Evolutionary conservation across 1,140 invertebrate genomes (phyloP).

Genomic region (Calephelis nemesis): DNA sequence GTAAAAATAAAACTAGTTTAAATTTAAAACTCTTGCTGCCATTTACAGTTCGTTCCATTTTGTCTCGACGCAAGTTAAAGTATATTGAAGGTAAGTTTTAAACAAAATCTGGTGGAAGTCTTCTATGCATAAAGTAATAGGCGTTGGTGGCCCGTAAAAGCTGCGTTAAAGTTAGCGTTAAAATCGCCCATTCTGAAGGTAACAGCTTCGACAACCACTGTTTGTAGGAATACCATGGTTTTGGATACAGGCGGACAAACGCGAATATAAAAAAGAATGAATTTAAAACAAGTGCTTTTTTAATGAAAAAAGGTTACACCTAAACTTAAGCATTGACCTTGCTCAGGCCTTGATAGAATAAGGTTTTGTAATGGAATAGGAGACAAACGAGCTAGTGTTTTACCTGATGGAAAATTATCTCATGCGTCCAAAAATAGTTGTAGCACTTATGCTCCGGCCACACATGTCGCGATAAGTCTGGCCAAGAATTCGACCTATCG

Average conservation of each 20-base stretch:
- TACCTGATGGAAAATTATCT: too few species aligned
- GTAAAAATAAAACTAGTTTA: too few species aligned
- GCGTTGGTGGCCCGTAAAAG: slow-evolving; percentile 35
- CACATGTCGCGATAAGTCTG: too few species aligned
- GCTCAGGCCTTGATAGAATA: too few species aligned
- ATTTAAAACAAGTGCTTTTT: background rate
- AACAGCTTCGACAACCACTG: slow-evolving; percentile 43
- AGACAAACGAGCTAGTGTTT: too few species aligned
- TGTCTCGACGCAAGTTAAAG: slow-evolving; percentile 28
- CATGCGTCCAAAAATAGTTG: too few species aligned
- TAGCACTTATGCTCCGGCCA: too few species aligned
- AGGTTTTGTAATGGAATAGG: too few species aligned
- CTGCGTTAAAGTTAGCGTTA: slow-evolving; percentile 40
- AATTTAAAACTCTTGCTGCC: slow-evolving; percentile 15
- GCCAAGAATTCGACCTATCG: too few species aligned
- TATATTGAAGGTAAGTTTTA: slow-evolving; percentile 20
- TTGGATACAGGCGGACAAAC: background rate
- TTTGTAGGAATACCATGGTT: slow-evolving; percentile 20
- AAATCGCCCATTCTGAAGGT: slow-evolving; percentile 44
- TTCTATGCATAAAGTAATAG: slow-evolving; percentile 46
- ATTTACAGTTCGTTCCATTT: slow-evolving; percentile 29
- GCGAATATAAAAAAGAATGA: background rate
- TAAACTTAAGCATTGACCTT: too few species aligned
- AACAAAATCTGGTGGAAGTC: slow-evolving; percentile 35
- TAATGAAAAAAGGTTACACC: too few species aligned